These are phyloP conservation scores for Artibeus lituratus DNA, from an alignment of 2,797 vertebrate genomes.

Conservation along the genomic window DNA sequence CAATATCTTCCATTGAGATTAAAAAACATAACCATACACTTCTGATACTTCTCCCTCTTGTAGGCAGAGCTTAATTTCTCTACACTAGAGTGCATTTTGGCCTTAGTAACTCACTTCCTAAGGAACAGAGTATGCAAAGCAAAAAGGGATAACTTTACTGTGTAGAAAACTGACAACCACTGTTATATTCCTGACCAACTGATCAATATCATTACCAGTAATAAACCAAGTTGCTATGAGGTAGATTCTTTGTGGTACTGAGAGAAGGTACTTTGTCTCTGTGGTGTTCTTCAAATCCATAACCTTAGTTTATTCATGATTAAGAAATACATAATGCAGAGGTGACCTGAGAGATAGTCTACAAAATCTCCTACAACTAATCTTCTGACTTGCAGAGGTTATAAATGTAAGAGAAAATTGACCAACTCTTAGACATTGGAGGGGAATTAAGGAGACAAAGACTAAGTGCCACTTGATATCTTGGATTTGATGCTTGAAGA, in stretches of 20 bases:
- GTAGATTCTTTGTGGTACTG: not conserved
- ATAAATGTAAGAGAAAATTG: not conserved
- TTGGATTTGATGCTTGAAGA: not conserved
- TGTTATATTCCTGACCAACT: not conserved
- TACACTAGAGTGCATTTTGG: not conserved
- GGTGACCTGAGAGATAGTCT: not conserved
- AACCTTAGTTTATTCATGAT: not conserved
- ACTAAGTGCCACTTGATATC: not conserved
- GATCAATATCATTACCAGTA: not conserved
- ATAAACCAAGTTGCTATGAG: not conserved
- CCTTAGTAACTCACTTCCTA: not conserved
- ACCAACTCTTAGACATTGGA: not conserved
- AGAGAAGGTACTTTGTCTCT: not conserved
- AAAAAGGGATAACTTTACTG: not conserved
- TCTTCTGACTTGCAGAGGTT: not conserved
- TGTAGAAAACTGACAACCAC: not conserved
- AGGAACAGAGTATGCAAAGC: not conserved
- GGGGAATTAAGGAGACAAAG: not conserved
- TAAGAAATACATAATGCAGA: not conserved
- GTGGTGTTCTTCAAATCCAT: not conserved
- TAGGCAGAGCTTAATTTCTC: not conserved
- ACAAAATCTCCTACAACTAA: not conserved
- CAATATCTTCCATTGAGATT: too few relatives aligned
- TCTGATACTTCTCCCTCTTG: not conserved
- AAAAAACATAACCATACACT: not conserved